phyloP scores from a whole-genome alignment of 2,797 vertebrate species.

The Mus spretus region DNA sequence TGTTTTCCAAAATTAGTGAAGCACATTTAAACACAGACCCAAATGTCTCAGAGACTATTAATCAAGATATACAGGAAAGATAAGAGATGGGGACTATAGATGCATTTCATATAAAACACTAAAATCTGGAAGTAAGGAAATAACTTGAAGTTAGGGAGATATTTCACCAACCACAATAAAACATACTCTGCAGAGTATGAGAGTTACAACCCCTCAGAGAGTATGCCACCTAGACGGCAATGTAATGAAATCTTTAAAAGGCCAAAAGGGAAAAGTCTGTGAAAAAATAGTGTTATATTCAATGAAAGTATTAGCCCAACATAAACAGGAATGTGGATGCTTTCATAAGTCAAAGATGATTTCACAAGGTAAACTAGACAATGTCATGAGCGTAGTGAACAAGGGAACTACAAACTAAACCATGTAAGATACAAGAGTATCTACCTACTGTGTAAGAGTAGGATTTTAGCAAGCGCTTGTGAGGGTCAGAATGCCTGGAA shows the following conservation, averaged over 20 bases:
- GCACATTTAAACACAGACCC: neutral
- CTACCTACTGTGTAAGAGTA: neutral
- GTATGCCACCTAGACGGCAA: neutral
- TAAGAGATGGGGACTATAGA: neutral
- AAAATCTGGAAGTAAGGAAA: neutral
- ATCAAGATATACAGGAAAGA: neutral
- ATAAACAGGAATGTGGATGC: neutral
- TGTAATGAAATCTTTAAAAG: neutral
- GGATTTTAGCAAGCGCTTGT: neutral
- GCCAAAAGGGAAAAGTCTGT: neutral
- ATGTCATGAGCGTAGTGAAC: neutral
- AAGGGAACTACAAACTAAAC: neutral
- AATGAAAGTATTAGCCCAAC: neutral
- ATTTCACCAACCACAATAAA: neutral
- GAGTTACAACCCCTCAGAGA: neutral
- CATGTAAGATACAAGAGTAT: neutral
- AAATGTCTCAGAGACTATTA: neutral
- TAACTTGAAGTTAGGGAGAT: neutral
- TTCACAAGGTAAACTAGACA: neutral
- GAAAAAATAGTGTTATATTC: neutral
- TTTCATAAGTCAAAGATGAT: neutral
- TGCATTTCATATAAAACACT: neutral
- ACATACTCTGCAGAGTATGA: neutral
- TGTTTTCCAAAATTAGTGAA: neutral
- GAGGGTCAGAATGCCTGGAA: neutral